Evolutionary conservation across 2,113 vertebrate genomes (phyloP).

Genomic region (Halichoeres trimaculatus): DNA sequence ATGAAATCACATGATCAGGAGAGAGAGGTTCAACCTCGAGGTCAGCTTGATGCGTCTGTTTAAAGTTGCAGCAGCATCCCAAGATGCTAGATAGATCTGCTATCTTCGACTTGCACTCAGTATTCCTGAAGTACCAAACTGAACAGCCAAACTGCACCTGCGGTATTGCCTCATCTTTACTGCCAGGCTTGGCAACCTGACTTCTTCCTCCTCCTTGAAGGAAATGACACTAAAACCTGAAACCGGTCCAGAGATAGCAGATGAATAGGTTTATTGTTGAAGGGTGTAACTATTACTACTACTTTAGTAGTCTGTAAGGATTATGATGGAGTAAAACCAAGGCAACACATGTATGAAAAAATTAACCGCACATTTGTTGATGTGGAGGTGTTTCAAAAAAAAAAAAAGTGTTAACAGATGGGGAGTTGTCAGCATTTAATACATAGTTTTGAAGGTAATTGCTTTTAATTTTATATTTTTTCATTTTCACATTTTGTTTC

Average conservation of each 20-base stretch:
- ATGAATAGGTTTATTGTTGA: not conserved
- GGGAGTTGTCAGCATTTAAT: too few relatives aligned
- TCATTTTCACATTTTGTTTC: not conserved
- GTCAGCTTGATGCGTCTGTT: not conserved
- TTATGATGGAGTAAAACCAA: not conserved
- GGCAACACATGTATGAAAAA: too few relatives aligned
- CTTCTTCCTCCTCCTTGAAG: not conserved
- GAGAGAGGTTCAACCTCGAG: constrained; percentile 27
- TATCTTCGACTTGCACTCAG: not conserved
- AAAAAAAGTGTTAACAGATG: too few relatives aligned
- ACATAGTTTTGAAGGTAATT: too few relatives aligned
- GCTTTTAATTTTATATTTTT: not conserved
- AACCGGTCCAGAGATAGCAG: not conserved
- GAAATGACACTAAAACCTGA: not conserved
- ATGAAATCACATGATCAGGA: constrained; percentile 34
- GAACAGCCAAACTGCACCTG: not conserved
- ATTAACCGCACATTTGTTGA: too few relatives aligned
- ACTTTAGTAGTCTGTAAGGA: not conserved
- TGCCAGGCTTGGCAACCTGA: not conserved
- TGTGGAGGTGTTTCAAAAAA: too few relatives aligned
- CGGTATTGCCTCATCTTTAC: not conserved
- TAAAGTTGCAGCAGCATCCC: constrained; percentile 25
- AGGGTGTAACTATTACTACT: not conserved
- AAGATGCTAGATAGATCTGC: not conserved
- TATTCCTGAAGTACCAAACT: not conserved